Evolutionary conservation across 2,797 vertebrate species (phyloP).

Genomic region (Esox masquinongy): DNA sequence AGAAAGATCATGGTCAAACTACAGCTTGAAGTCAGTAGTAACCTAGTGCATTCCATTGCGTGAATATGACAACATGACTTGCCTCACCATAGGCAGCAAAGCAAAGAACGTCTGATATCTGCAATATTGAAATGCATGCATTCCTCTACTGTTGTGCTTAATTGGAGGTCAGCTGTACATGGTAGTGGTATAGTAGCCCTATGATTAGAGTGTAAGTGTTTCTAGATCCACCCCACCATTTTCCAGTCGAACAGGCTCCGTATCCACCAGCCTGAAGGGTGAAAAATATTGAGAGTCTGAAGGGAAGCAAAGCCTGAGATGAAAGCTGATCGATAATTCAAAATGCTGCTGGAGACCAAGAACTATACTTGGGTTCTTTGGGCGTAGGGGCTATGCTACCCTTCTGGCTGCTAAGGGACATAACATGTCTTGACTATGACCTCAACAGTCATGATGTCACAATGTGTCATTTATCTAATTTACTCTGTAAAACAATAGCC

Average conservation of each 20-base stretch:
- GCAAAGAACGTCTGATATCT: neutral
- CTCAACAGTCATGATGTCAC: neutral
- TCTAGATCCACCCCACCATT: neutral
- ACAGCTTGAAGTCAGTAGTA: neutral
- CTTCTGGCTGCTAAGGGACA: neutral
- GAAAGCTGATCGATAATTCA: no score
- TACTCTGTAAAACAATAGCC: neutral
- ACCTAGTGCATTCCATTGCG: neutral
- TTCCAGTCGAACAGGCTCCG: neutral
- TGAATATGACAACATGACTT: neutral
- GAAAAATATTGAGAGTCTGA: no score
- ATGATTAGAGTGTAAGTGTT: slow-evolving; percentile 1
- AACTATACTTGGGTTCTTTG: no score
- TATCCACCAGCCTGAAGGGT: neutral
- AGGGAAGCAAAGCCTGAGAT: no score
- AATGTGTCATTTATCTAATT: neutral
- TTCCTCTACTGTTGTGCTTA: neutral
- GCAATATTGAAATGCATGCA: neutral
- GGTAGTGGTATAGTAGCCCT: neutral
- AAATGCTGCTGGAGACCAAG: no score
- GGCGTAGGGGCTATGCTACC: no score
- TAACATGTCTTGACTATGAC: neutral
- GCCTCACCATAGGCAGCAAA: neutral
- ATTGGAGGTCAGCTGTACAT: neutral
- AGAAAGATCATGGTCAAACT: neutral